A percentile compares a stretch with the other conserved stretches of the same genome.
These are phyloP conservation scores for Drosophila algonquin DNA, from an alignment of 2,888 invertebrate species.

Conservation along the genomic window DNA sequence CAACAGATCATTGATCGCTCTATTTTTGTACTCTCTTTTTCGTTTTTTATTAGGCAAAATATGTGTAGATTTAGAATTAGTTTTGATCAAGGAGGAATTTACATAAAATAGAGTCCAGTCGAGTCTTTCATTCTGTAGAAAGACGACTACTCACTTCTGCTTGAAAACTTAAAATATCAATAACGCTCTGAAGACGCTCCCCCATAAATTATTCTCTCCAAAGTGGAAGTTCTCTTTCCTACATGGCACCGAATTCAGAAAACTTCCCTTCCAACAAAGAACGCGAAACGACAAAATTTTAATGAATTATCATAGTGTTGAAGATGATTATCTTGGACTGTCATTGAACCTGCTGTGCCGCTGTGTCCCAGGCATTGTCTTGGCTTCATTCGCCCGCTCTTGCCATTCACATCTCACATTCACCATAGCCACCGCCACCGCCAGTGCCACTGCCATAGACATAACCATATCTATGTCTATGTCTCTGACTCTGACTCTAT, in stretches of 20 bases:
- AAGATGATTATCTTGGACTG: slow-evolving; percentile 44
- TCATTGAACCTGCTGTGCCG: slow-evolving; percentile 56
- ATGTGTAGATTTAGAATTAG: too few relatives aligned
- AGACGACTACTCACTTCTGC: too few relatives aligned
- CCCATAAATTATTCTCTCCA: background rate
- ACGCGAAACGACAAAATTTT: slow-evolving; percentile 34
- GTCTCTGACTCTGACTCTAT: background rate
- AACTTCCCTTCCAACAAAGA: slow-evolving; percentile 3
- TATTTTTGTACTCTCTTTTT: background rate
- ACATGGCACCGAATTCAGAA: background rate
- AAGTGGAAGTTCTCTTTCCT: background rate
- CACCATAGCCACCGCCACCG: slow-evolving; percentile 13
- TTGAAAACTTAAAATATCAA: too few relatives aligned
- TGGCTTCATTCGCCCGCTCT: slow-evolving; percentile 31
- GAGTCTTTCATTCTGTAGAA: too few relatives aligned
- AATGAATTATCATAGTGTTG: slow-evolving; percentile 39
- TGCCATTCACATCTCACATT: slow-evolving; percentile 19
- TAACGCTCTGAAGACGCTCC: background rate
- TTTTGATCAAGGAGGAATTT: too few relatives aligned
- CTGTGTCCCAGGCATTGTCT: slow-evolving; percentile 32
- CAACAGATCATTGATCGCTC: background rate
- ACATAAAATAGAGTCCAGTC: too few relatives aligned
- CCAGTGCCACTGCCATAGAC: background rate
- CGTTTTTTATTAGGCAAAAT: too few relatives aligned
- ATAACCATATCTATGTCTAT: background rate